A percentile compares a stretch with the other conserved stretches of the same genome.
These are phyloP conservation scores for Elephas maximus DNA, from an alignment of 2,113 vertebrate genomes.

Conservation along the genomic window DNA sequence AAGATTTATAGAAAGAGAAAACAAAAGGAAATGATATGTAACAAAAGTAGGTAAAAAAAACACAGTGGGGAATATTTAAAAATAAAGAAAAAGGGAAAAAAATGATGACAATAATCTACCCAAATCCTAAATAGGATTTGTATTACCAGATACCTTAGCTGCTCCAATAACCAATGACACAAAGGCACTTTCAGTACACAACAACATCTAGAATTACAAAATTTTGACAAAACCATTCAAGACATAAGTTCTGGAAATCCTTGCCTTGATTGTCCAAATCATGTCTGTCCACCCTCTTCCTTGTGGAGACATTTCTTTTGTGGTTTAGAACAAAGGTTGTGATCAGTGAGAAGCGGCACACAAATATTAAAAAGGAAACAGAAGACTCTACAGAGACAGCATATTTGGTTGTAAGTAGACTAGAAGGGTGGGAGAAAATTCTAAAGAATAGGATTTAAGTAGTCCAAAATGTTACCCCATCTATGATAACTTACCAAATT, in stretches of 20 bases:
- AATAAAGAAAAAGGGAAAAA: slow-evolving; percentile 48
- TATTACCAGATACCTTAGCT: not conserved
- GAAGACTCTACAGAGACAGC: not conserved
- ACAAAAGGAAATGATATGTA: not conserved
- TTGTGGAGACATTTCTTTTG: slow-evolving; percentile 59
- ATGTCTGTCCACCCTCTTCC: slow-evolving; percentile 21
- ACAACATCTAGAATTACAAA: slow-evolving; percentile 52
- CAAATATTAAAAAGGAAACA: slow-evolving; percentile 48
- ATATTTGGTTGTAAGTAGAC: not conserved
- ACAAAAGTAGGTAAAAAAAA: not conserved
- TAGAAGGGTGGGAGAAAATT: slow-evolving; percentile 15
- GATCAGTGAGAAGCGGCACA: not conserved
- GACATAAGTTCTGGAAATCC: slow-evolving; percentile 40
- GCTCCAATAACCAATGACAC: not conserved
- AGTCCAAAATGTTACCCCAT: not conserved
- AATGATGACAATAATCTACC: slow-evolving; percentile 57
- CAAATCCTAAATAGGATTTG: slow-evolving; percentile 25
- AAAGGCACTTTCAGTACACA: not conserved
- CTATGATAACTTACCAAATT: not conserved
- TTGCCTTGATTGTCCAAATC: not conserved
- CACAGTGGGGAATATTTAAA: not conserved
- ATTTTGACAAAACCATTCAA: not conserved
- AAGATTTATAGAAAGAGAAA: not conserved
- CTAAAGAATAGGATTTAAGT: slow-evolving; percentile 8
- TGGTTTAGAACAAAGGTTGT: slow-evolving; percentile 59